These are phyloP conservation scores for Sigmodon hispidus DNA, from an alignment of 2,113 vertebrate species.

Conservation along the genomic window DNA sequence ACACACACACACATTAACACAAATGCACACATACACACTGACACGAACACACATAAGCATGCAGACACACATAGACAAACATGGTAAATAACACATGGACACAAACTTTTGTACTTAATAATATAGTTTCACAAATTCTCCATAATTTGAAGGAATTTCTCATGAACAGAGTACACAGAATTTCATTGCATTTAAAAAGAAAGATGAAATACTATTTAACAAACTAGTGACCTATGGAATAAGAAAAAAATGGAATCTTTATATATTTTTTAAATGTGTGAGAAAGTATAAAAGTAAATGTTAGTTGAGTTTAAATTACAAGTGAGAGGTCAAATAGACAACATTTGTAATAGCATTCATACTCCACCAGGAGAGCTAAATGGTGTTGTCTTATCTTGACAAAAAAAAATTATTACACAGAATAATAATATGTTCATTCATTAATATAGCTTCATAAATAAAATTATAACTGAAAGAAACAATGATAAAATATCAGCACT, in stretches of 20 bases:
- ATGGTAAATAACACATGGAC: background rate
- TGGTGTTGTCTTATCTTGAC: background rate
- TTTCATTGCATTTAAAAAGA: background rate
- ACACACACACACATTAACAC: background rate
- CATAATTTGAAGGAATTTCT: background rate
- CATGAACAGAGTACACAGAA: background rate
- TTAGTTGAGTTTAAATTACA: slow-evolving; percentile 33
- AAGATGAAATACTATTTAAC: background rate
- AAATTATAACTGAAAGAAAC: background rate
- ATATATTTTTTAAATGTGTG: background rate
- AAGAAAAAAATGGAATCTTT: background rate
- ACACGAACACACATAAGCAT: background rate
- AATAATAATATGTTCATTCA: background rate
- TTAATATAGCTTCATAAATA: slow-evolving; percentile 3
- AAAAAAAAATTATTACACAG: slow-evolving; percentile 15
- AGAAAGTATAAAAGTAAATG: background rate
- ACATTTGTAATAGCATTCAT: background rate
- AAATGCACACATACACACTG: background rate
- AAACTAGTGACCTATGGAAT: background rate
- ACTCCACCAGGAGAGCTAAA: background rate
- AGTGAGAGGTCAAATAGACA: background rate
- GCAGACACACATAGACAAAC: background rate
- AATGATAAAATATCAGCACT: background rate
- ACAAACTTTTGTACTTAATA: too few species aligned
- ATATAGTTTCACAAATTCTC: background rate